phyloP scores from a whole-genome alignment of 1,140 invertebrate species.

The Paraescarpia echinospica region DNA sequence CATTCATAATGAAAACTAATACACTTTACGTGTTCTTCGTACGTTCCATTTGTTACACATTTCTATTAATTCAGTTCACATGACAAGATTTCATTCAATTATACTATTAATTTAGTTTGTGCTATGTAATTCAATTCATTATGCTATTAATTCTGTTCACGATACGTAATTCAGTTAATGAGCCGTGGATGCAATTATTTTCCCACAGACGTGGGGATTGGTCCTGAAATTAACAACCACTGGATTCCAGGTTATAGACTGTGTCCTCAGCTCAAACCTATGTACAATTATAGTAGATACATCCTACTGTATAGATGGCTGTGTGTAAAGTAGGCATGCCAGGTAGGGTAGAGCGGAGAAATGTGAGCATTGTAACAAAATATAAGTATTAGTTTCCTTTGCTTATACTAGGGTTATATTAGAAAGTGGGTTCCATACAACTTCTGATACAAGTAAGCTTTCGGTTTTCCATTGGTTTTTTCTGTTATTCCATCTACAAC shows the following conservation, averaged over 20 bases:
- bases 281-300: no score
- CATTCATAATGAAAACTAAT: neutral
- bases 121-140: neutral
- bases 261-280: no score
- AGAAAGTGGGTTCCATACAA: no score
- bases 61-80: neutral
- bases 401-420: no score
- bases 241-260: neutral
- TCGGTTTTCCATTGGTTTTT: no score
- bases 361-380: no score
- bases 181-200: neutral
- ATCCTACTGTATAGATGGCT: no score
- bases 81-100: neutral
- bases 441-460: no score
- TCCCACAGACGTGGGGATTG: neutral
- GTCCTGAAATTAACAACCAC: neutral
- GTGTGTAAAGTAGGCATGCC: no score
- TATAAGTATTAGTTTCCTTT: no score
- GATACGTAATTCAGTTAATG: neutral
- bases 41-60: neutral
- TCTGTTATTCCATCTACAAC: no score
- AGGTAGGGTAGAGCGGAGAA: no score
- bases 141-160: neutral
- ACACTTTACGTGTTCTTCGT: neutral
- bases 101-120: neutral